Evolutionary conservation across 2,888 invertebrate species (phyloP).

Genomic region (Eupithecia insigniata): DNA sequence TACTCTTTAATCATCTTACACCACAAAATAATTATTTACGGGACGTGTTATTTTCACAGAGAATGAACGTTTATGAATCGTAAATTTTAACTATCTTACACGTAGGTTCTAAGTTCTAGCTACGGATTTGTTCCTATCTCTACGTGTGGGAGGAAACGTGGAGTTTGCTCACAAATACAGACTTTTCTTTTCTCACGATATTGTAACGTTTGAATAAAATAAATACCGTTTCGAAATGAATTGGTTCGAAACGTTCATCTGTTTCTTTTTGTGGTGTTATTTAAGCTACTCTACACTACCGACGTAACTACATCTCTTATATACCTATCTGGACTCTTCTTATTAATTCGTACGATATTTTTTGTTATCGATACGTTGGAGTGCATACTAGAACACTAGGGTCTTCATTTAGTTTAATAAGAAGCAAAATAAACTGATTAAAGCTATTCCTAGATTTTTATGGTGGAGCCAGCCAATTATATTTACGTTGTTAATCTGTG

Average conservation of each 20-base stretch:
- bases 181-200: conserved; percentile 68
- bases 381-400: background rate
- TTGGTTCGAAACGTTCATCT: background rate
- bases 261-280: conserved; percentile 2
- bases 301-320: too few relatives aligned
- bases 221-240: conserved; percentile 51
- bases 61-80: conserved; percentile 45
- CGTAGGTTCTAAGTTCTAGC: conserved; percentile 46
- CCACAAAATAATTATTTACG: conserved; percentile 40
- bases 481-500: background rate
- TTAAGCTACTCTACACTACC: background rate
- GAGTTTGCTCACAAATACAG: conserved; percentile 68
- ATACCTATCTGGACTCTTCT: too few relatives aligned
- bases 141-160: conserved; percentile 59
- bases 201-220: conserved; percentile 57
- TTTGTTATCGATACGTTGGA: too few relatives aligned
- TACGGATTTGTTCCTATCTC: conserved; percentile 32
- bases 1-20: conserved; percentile 33
- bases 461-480: background rate
- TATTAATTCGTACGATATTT: too few relatives aligned
- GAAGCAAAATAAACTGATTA: background rate
- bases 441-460: background rate
- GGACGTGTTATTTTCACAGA: conserved; percentile 47
- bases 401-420: background rate
- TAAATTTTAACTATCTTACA: conserved; percentile 48